Base-by-base conservation (phyloP, 35 echinoderm and acorn worm genomes). In the Acanthaster planci region DNA sequence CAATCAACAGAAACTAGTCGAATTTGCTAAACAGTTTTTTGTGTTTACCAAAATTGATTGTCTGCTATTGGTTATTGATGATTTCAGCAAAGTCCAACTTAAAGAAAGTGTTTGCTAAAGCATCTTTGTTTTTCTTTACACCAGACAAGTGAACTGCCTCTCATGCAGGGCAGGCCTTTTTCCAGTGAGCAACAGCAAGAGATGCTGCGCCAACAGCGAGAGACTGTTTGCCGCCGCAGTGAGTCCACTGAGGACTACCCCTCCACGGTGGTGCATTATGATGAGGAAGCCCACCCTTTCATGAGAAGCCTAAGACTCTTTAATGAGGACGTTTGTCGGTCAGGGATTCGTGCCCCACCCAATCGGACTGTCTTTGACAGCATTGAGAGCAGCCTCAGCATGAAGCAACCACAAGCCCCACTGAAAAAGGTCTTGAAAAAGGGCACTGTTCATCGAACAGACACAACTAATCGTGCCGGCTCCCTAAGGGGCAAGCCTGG, bases 321-420 rank as follows among this genome's bases (percentile, higher is more conserved):
- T 57, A 68, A 56, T 27, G 90, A 92, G 19, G 84, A 87, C 7
- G 80, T 58, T 40, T 83, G 78, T 23, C 86, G 88, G 22, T 85
- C 90, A 32, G 93, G 93, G 30, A 90, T 95, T 23, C 67, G 93
- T 39, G 93, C 89, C 38, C 93, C 93, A 19, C 93, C 93, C 12
- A 95, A 95, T 80, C 84, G 93, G 93, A 95, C 88, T 40, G 93
- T 90, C 40, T 95, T 82, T 64, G 93, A 95, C 78, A 95, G 88
- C 76, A 72, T 72, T 31, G 64, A 72, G 26, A 72, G 64, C 34
- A 72, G 34, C 23, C 64, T 38, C n/a, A 40, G 38, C n/a, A 38
- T 52, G 77, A 79, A 79, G 22, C 29, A 79, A 39, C 60, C 4
- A 8, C 22, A 26, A 26, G 22, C 60, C 4, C 29, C 77, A 44